These are phyloP conservation scores for Liolophura sinensis DNA, from an alignment of 1,140 invertebrate species.

Conservation along the genomic window DNA sequence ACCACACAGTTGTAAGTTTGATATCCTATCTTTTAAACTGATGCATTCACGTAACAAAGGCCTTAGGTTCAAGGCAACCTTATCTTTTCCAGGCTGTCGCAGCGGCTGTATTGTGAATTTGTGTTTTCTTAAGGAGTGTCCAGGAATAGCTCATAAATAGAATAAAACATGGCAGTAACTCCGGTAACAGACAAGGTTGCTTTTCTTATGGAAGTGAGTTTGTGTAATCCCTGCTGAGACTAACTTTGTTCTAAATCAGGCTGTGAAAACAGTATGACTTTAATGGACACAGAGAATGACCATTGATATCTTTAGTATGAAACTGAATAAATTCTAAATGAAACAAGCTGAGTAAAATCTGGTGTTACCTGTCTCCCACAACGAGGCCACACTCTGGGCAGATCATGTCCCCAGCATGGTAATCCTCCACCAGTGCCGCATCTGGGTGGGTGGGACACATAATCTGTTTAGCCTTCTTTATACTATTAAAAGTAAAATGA, in stretches of 20 bases:
- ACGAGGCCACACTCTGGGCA: constrained; percentile 99
- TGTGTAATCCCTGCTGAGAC: too few species aligned
- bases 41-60: too few species aligned
- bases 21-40: too few species aligned
- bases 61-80: too few species aligned
- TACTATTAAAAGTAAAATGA: constrained; percentile 1
- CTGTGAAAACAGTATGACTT: neutral
- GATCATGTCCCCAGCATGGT: constrained; percentile 97
- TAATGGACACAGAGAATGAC: neutral
- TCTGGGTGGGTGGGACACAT: constrained; percentile 94
- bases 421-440: constrained; percentile 94
- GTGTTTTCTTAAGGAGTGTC: too few species aligned
- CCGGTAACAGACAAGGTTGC: too few species aligned
- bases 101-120: too few species aligned
- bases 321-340: neutral
- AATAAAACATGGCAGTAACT: too few species aligned
- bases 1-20: too few species aligned
- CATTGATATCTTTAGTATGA: neutral
- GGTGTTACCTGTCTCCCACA: constrained; percentile 88
- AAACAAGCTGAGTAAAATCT: neutral
- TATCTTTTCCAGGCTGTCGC: too few species aligned
- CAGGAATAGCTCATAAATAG: too few species aligned
- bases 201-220: too few species aligned
- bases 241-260: neutral
- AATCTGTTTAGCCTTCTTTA: constrained; percentile 51